A percentile compares a stretch with the other conserved stretches of the same genome.
phyloP scores from a whole-genome alignment of 2,113 vertebrate genomes.

The Gopherus flavomarginatus region DNA sequence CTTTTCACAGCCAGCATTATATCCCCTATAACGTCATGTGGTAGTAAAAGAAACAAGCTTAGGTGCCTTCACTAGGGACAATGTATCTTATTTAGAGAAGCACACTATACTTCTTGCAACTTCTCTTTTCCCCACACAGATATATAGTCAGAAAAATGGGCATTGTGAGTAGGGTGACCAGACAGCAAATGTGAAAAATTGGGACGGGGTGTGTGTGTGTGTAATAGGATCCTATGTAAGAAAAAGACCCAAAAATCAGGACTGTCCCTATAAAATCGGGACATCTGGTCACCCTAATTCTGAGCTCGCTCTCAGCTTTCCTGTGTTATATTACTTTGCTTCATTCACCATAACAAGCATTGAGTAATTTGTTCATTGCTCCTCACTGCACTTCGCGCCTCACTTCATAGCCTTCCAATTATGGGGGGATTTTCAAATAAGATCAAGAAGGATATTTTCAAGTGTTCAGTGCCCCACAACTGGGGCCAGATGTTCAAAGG shows the following conservation, averaged over 20 bases:
- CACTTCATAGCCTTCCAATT: not conserved
- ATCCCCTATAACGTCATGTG: not conserved
- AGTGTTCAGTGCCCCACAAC: not conserved
- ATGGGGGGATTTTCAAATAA: not conserved
- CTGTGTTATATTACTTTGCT: not conserved
- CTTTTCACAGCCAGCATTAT: not conserved
- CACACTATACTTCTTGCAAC: not conserved
- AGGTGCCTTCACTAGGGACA: not conserved
- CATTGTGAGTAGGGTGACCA: not conserved
- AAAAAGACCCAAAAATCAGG: too few species aligned
- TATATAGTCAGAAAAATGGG: not conserved
- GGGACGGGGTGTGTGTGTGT: too few species aligned
- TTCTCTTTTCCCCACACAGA: not conserved
- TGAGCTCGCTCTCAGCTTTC: not conserved
- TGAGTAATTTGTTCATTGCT: not conserved
- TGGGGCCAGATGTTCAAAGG: not conserved
- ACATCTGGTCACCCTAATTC: too few species aligned
- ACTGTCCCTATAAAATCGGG: too few species aligned
- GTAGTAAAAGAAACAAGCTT: not conserved
- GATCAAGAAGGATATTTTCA: not conserved
- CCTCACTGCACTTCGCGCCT: not conserved
- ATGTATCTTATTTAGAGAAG: not conserved
- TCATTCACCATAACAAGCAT: not conserved
- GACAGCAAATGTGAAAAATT: too few species aligned
- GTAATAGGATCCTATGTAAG: too few species aligned